A percentile compares a stretch with the other conserved stretches of the same genome.
phyloP scores from a whole-genome alignment of 2,888 invertebrate species.

The Trisateles emortualis region DNA sequence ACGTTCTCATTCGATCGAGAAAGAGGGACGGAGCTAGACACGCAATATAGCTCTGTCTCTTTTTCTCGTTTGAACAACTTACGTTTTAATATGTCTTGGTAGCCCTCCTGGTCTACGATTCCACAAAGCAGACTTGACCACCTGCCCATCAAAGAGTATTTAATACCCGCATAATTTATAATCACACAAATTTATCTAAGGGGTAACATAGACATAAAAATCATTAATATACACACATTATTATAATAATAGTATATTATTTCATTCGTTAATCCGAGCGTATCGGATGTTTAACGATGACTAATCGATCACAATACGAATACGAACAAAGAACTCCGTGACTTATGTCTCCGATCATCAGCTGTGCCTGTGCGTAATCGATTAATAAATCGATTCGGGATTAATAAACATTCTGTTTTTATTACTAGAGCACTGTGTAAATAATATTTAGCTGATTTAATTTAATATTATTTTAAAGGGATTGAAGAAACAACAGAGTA shows the following conservation, averaged over 20 bases:
- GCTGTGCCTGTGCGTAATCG: conserved; percentile 31
- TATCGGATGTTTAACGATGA: conserved; percentile 46
- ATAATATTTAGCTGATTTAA: too few relatives aligned
- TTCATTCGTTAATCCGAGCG: conserved; percentile 43
- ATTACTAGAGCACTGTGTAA: neutral
- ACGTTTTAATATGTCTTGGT: too few relatives aligned
- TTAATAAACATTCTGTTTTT: neutral
- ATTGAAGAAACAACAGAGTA: too few relatives aligned
- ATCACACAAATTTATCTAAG: neutral
- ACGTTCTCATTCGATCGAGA: too few relatives aligned
- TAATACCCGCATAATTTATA: neutral
- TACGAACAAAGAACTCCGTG: conserved; percentile 40
- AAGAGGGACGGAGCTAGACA: too few relatives aligned
- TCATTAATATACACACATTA: conserved; percentile 13
- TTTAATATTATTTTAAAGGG: too few relatives aligned
- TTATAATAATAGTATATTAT: conserved; percentile 26
- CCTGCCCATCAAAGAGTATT: too few relatives aligned
- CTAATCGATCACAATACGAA: conserved; percentile 46
- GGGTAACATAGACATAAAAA: conserved; percentile 15
- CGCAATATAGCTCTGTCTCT: too few relatives aligned
- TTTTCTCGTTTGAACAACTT: too few relatives aligned
- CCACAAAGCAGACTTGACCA: too few relatives aligned
- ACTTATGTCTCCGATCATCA: conserved; percentile 45
- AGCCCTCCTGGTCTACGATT: too few relatives aligned
- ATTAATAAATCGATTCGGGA: conserved; percentile 20